phyloP scores from a whole-genome alignment of 2,888 invertebrate genomes.

The Tachystola acroxantha region DNA sequence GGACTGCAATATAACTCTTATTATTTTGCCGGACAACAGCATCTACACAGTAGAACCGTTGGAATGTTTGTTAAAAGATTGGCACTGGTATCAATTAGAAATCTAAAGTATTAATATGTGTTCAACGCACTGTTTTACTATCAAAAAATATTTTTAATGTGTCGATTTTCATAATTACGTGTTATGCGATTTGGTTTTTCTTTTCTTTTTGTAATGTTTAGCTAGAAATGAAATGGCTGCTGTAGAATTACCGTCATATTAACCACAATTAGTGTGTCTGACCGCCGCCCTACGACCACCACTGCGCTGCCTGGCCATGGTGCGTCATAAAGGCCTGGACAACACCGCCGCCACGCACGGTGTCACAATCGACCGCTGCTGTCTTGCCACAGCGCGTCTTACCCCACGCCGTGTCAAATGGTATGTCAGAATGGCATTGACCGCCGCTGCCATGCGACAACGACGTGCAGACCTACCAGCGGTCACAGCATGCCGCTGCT shows the following conservation, averaged over 20 bases:
- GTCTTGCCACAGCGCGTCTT: slow-evolving; percentile 4
- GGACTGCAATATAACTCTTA: no score
- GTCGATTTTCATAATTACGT: not conserved
- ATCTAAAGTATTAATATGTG: no score
- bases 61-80: no score
- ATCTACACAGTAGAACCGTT: no score
- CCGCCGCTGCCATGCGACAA: slow-evolving; percentile 1
- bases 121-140: no score
- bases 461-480: slow-evolving; percentile 5
- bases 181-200: not conserved
- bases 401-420: not conserved
- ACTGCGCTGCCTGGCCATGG: slow-evolving; percentile 4
- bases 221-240: no score
- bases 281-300: not conserved
- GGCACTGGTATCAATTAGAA: no score
- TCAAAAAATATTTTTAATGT: no score
- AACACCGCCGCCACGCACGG: not conserved
- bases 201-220: not conserved
- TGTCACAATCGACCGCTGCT: slow-evolving; percentile 2
- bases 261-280: no score
- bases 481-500: slow-evolving; percentile 1
- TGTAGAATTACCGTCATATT: no score
- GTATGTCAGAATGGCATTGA: not conserved
- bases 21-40: no score
- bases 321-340: not conserved